Base-by-base conservation (phyloP, 2,888 invertebrate genomes). In the Ochropacha duplaris region DNA sequence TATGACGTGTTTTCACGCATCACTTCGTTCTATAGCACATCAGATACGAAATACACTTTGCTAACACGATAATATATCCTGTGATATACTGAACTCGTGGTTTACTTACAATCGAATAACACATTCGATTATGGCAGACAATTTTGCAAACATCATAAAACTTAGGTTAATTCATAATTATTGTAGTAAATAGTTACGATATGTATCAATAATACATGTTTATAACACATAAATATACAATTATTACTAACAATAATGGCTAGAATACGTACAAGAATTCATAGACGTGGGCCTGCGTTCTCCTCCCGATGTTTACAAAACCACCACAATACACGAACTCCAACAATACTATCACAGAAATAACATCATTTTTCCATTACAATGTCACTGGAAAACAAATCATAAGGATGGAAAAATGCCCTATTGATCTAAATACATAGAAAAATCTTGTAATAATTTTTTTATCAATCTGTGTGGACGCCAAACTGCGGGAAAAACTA, bases 401-500 rank as follows among this genome's bases (percentile, higher is more conserved):
- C 76, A 76, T 77, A 67, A 59, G 71, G 71, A 71, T 72, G 77
- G 68, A 74, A 62, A 68, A 72, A 71, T 72, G 77, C 83, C 72
- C 66, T 82, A 82, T 74, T 83, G 78, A 80, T 86, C 84, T 88
- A 89, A 87, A 84, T 88, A 87, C 88, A 90, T 86, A 87, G 84
- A 87, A 90, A 90, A 85, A 69, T 76, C 72, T 81, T 78, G 76
- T 77, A 78, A 78, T 80, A 81, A 79, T 69, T 79, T 87, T 88
- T 87, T 84, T 84, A 83, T 84, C 83, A 88, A 84, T 82, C 79
- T 86, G 76, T 79, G 89, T 87, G 79, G 92, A 92, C 92, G 92
- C 92, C 90, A 92, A 92, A 90, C 90, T 92, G 89, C 88, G 90
- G 90, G 90, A 92, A 92, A 91, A 92, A 92, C 91, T 92, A 90